phyloP scores from a whole-genome alignment of 2,888 invertebrate species.

The Leucophenga maculata region DNA sequence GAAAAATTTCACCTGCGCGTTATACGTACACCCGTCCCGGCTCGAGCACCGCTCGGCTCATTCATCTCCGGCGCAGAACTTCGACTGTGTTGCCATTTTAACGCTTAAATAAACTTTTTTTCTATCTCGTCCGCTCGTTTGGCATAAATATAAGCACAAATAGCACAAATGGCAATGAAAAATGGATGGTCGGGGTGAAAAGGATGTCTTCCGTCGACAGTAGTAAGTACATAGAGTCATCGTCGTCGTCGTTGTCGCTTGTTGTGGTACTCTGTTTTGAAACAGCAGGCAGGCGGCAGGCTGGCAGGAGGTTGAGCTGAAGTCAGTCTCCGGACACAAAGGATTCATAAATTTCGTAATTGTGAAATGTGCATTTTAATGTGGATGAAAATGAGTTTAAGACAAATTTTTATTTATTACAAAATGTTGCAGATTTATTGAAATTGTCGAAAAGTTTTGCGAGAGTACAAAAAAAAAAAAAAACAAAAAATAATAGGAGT shows the following conservation, averaged over 20 bases:
- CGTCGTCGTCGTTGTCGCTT: background rate
- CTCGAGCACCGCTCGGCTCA: too few species aligned
- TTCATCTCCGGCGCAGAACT: background rate
- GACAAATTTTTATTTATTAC: slow-evolving; percentile 47
- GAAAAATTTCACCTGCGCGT: slow-evolving; percentile 56
- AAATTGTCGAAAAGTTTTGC: slow-evolving; percentile 37
- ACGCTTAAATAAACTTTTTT: slow-evolving; percentile 51
- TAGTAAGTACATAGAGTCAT: background rate
- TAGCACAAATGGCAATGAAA: slow-evolving; percentile 25
- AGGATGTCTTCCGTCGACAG: background rate
- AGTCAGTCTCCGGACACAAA: slow-evolving; percentile 32
- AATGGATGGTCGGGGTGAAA: slow-evolving; percentile 9
- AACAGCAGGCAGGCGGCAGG: too few species aligned
- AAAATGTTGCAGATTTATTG: slow-evolving; percentile 47
- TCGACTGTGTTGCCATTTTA: slow-evolving; percentile 38
- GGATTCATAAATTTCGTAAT: slow-evolving; percentile 57
- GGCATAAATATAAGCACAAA: slow-evolving; percentile 41
- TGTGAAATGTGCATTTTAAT: slow-evolving; percentile 55
- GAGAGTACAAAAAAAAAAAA: background rate
- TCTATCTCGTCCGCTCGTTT: slow-evolving; percentile 14
- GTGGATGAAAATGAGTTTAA: slow-evolving; percentile 47
- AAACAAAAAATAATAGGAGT: too few species aligned
- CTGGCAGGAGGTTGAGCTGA: too few species aligned
- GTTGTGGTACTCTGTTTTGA: too few species aligned
- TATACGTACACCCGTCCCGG: background rate